Conservation (phyloP, 2,113 vertebrate species). For the Cygnus atratus region DNA sequence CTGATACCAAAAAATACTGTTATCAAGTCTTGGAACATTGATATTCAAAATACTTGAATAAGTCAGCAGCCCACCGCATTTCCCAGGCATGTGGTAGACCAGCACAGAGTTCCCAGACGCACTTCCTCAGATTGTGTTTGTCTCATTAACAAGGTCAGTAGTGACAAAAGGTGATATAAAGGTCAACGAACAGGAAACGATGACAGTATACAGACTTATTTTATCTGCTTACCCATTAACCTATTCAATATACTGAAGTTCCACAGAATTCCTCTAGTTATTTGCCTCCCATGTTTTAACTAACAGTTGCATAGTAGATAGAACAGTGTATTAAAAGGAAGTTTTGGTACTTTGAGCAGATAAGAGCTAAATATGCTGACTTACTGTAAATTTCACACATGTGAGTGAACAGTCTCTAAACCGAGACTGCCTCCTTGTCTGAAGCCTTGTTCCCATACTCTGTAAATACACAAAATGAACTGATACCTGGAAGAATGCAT, state of each 20-base stretch:
- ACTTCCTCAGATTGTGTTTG: slow-evolving; percentile 52
- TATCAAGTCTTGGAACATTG: slow-evolving; percentile 14
- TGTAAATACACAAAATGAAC: not conserved
- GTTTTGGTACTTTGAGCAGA: not conserved
- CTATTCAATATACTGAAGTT: not conserved
- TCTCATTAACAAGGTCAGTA: slow-evolving; percentile 47
- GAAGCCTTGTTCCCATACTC: not conserved
- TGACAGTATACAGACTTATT: not conserved
- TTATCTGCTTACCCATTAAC: slow-evolving; percentile 4
- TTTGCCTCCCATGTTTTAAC: not conserved
- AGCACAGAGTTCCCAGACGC: not conserved
- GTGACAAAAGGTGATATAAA: slow-evolving; percentile 2
- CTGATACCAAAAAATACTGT: slow-evolving; percentile 12
- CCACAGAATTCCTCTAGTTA: not conserved
- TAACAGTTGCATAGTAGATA: not conserved
- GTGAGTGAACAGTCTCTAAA: not conserved
- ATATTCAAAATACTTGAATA: slow-evolving; percentile 33
- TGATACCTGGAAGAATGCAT: not conserved
- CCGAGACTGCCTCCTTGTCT: not conserved
- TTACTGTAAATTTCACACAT: not conserved
- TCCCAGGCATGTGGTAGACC: slow-evolving; percentile 41
- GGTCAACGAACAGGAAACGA: slow-evolving; percentile 18
- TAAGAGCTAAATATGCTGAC: not conserved
- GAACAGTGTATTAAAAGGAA: not conserved
- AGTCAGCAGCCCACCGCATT: slow-evolving; percentile 40